phyloP scores from a whole-genome alignment of 2,888 invertebrate species.

The Dasypolia templi region DNA sequence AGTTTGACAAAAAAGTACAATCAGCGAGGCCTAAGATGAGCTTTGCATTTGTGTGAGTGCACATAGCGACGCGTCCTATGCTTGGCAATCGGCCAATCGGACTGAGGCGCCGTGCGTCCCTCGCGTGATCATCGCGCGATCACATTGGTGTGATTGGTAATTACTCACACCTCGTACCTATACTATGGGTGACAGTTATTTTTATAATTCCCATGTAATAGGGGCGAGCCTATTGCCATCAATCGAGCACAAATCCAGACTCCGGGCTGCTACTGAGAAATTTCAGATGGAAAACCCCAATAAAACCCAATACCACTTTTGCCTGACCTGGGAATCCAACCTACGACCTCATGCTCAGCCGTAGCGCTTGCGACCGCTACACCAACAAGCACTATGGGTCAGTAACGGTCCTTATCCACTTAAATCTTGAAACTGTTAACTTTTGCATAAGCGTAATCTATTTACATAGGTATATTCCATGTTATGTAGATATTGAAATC shows the following conservation, averaged over 20 bases:
- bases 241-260: not conserved
- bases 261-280: not conserved
- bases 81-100: too few relatives aligned
- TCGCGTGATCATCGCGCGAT: too few relatives aligned
- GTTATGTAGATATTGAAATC: not conserved
- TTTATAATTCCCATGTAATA: too few relatives aligned
- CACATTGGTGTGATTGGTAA: too few relatives aligned
- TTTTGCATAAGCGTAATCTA: not conserved
- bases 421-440: not conserved
- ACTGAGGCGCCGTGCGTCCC: too few relatives aligned
- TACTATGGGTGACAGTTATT: too few relatives aligned
- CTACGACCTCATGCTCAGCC: not conserved
- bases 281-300: not conserved
- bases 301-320: not conserved
- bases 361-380: not conserved
- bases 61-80: too few relatives aligned
- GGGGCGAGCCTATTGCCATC: not conserved
- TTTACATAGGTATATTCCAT: constrained; percentile 10
- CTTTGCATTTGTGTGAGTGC: too few relatives aligned
- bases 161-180: too few relatives aligned
- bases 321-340: not conserved
- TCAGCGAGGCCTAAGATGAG: too few relatives aligned
- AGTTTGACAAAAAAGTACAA: too few relatives aligned
- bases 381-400: not conserved
- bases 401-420: not conserved